Evolutionary conservation across 2,113 vertebrate species (phyloP), one percentile per base, ranked within the genome.

Genomic region (Daubentonia madagascariensis): DNA sequence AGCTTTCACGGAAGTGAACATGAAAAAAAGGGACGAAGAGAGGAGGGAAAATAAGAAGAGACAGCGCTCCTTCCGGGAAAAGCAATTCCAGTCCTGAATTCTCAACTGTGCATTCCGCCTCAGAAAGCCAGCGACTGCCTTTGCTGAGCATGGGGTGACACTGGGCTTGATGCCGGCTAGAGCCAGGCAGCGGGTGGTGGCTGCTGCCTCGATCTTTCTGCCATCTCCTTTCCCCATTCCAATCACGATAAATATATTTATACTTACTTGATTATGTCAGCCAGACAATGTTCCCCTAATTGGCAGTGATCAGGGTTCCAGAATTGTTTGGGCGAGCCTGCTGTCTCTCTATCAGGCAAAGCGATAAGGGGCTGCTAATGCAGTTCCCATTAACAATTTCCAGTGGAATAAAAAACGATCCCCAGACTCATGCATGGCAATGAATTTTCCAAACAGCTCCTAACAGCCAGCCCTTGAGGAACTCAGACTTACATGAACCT

Each of bases 171-270:
- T 83, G 81, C 96, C 92, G 70, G 88, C 94, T 95, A 85, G 87
- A 95, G 93, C 63, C 93, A 85, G 97, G 94, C 88, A 22, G 72
- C 48, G 95, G 96, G 98, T 45, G 95, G 88, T 92, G 81, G 97
- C 91, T 78, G 98, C 81, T 54, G 88, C 85, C 96, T 94, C 75
- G 84, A 43, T 98, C 97, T 90, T 90, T 81, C 86, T 50, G 85
- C 54, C 22, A 48, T 48, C 84, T 96, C 85, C 67, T n/a, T 93
- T 95, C 67, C 96, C 97, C 92, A 70, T 91, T 98, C 87, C 98
- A 98, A 98, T 98, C 98, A 98, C 23, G 89, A 98, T 95, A 98
- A 98, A 98, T 98, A 97, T 97, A 98, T 96, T 99, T 98, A 98
- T 98, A 98, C 97, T 98, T 28, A 80, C 97, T 98, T 98, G 98